These are phyloP conservation scores for Drosophila heteroneura DNA, from an alignment of 2,888 invertebrate species.

Conservation along the genomic window DNA sequence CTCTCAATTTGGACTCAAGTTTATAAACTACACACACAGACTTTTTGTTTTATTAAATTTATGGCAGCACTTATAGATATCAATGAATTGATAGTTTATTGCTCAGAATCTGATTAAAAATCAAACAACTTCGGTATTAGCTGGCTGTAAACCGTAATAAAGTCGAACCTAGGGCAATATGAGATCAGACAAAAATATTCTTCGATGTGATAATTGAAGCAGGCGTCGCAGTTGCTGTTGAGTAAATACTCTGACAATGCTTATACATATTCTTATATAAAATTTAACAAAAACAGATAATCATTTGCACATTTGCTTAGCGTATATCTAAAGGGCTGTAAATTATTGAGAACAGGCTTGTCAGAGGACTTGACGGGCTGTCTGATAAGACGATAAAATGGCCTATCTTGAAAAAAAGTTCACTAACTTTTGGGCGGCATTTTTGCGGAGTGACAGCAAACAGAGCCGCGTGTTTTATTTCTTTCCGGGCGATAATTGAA, in stretches of 20 bases:
- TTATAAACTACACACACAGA: conserved; percentile 17
- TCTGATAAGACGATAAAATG: conserved; percentile 23
- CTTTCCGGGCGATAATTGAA: conserved; percentile 16
- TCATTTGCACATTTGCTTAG: conserved; percentile 5
- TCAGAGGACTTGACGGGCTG: conserved; percentile 3
- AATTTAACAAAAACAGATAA: background rate
- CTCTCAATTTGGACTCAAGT: background rate
- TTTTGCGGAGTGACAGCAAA: background rate
- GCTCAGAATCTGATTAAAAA: conserved; percentile 16
- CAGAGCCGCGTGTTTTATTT: conserved; percentile 7
- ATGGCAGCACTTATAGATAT: conserved; percentile 20
- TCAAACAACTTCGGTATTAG: conserved; percentile 9
- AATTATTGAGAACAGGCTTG: background rate
- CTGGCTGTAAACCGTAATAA: background rate
- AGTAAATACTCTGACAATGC: conserved; percentile 11
- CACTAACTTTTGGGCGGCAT: conserved; percentile 7
- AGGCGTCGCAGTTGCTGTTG: conserved; percentile 6
- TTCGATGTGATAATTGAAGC: background rate
- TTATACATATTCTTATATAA: background rate
- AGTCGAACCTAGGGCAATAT: conserved; percentile 34
- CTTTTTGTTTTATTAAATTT: conserved; percentile 15
- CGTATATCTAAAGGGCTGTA: background rate
- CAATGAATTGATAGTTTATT: conserved; percentile 14
- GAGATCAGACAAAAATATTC: background rate
- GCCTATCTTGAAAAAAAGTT: background rate